Evolutionary conservation across 2,797 vertebrate genomes (phyloP), one percentile per base, ranked within the genome.

Genomic region (Passerculus sandwichensis): DNA sequence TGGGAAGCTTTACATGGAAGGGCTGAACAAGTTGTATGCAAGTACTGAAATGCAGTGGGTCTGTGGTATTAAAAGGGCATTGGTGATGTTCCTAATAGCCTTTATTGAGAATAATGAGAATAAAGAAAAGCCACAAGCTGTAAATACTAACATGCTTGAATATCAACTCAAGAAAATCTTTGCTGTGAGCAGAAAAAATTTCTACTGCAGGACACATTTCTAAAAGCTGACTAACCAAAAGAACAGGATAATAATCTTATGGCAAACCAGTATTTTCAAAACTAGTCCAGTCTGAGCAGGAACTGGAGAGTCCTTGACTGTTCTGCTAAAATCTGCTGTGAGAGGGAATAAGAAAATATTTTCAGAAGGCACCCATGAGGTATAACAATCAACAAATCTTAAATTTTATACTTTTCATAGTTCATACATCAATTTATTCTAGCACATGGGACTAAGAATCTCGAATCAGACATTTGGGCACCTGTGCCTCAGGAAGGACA

Each of bases 1-100:
- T 94, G 70, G 67, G 61, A 89, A 95, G 82, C 30, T 86, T 88
- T 64, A 74, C 62, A 91, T 17, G 54, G 79, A 96, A 96, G 60
- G 69, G 85, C 72, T 94, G 91, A 96, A 70, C 56, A 91, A 96
- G 61, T 62, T 74, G 48, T 30, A 53, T 26, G 21, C 61, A 54
- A 6, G 13, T n/a, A 51, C 30, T 30, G 50, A 79, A 80, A 90
- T 40, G n/a, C 65, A 95, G 32, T 75, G 45, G 15, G 6, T 27
- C 64, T 54, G 59, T n/a, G 57, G 11, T 72, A 76, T 70, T 73
- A 80, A 76, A 26, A 85, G 44, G 20, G 15, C 22, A 34, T 6
- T 76, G 19, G 9, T 78, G 61, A 79, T 62, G 30, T 53, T 73
- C 10, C 44, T 40, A 40, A 40, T 14, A 15, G 6, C 13, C 40